Conservation (phyloP, 2,113 vertebrate genomes). For the Pungitius pungitius region DNA sequence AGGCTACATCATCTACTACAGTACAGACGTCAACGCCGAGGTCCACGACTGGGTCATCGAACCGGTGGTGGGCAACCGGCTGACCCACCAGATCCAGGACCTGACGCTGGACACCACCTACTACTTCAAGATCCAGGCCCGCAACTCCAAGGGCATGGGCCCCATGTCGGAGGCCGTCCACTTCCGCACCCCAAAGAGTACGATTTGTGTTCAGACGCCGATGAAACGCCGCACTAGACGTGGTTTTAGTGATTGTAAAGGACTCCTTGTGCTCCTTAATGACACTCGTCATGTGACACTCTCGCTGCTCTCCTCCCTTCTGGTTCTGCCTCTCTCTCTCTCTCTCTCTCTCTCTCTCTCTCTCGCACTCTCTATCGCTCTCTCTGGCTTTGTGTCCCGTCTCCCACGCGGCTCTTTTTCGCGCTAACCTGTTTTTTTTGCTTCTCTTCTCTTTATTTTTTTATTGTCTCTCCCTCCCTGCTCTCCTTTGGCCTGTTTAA, state of each 20-base stretch:
- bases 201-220: no score
- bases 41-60: slow-evolving; percentile 99
- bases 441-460: no score
- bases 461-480: slow-evolving; percentile 85
- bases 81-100: slow-evolving; percentile 98
- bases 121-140: slow-evolving; percentile 98
- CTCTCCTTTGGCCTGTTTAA: slow-evolving; percentile 87
- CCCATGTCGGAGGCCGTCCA: slow-evolving; percentile 97
- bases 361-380: slow-evolving; percentile 23
- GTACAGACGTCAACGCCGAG: slow-evolving; percentile 94
- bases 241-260: no score
- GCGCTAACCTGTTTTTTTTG: slow-evolving; percentile 84
- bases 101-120: slow-evolving; percentile 95
- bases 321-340: background rate
- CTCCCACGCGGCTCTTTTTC: slow-evolving; percentile 62
- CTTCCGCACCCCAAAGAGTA: slow-evolving; percentile 97
- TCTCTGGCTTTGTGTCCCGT: slow-evolving; percentile 45
- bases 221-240: no score
- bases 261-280: no score
- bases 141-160: slow-evolving; percentile 99
- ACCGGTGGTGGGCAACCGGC: slow-evolving; percentile 93
- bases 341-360: slow-evolving; percentile 17
- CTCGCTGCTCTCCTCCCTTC: no score
- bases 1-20: slow-evolving; percentile 99
- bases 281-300: no score